These are phyloP conservation scores for Ashinkailepas kermadecensis DNA, from an alignment of 2,888 invertebrate species.

Conservation along the genomic window DNA sequence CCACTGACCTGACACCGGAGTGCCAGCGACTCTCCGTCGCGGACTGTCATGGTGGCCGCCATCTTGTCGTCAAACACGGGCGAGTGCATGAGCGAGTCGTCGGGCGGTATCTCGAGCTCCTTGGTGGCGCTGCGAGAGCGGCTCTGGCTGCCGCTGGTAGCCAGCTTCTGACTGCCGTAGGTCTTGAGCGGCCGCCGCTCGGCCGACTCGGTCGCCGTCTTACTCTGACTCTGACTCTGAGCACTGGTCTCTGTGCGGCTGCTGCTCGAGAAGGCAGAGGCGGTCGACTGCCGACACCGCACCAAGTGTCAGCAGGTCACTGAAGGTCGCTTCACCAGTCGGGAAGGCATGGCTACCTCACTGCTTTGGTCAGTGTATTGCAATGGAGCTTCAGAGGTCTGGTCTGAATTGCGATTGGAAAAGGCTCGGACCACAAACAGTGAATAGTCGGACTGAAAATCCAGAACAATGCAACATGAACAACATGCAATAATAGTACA, in stretches of 20 bases:
- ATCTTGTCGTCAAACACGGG: slow-evolving; percentile 76
- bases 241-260: background rate
- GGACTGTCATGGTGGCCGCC: slow-evolving; percentile 58
- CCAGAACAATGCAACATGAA: too few relatives aligned
- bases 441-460: too few relatives aligned
- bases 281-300: slow-evolving; percentile 37
- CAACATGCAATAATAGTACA: too few relatives aligned
- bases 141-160: slow-evolving; percentile 65
- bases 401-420: too few relatives aligned
- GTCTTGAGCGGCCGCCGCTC: slow-evolving; percentile 39
- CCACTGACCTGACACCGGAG: slow-evolving; percentile 54
- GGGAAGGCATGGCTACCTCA: too few relatives aligned
- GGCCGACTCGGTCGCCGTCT: slow-evolving; percentile 42
- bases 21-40: slow-evolving; percentile 78
- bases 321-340: too few relatives aligned
- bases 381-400: too few relatives aligned
- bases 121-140: slow-evolving; percentile 83
- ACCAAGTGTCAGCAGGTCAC: slow-evolving; percentile 41
- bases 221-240: background rate
- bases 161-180: slow-evolving; percentile 61
- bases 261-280: slow-evolving; percentile 34
- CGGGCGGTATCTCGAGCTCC: slow-evolving; percentile 78
- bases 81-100: slow-evolving; percentile 75
- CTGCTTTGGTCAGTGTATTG: too few relatives aligned
- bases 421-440: too few relatives aligned